Evolutionary conservation across 1,140 invertebrate genomes (phyloP), one percentile per base, ranked within the genome.

Genomic region (Centruroides sculpturatus): DNA sequence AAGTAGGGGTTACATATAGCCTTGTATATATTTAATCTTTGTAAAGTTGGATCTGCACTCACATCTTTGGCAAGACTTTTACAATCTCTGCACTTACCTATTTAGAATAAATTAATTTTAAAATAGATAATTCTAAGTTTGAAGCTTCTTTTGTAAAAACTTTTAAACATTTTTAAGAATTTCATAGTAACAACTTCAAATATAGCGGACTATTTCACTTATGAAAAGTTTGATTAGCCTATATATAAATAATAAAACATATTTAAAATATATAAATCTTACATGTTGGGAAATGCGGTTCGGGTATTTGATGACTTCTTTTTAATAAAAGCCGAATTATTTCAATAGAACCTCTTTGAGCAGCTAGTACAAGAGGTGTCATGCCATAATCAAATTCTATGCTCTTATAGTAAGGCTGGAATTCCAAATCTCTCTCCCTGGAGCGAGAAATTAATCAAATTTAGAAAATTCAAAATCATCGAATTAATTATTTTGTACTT

Each of bases 331-430:
- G 71, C 64, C 79, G 78, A 11, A 86, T n/a, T n/a, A n/a, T n/a
- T n/a, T n/a, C n/a, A n/a, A n/a, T n/a, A n/a, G n/a, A n/a, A n/a
- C n/a, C n/a, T 46, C 76, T 76, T 64, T 85, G 82, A 8, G 84
- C 82, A 3, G 85, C 85, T 3, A 87, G 72, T 52, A 84, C 81
- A 12, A 88, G 74, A 0, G 85, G 85, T 0, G 84, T 87, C 5
- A 86, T 78, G 65, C 85, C 80, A 11, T 81, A 78, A 0, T 82
- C 82, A 72, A 85, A 88, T 57, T 82, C 79, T 0, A 78, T 57
- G 47, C 64, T 66, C 3, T 60, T 55, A 1, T 23, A 8, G n/a
- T 49, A 57, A 8, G 56, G 52, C 4, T n/a, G n/a, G n/a, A n/a
- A n/a, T n/a, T n/a, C n/a, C n/a, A n/a, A n/a, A n/a, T n/a, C n/a